These are phyloP conservation scores for Linepithema humile DNA, from an alignment of 1,140 invertebrate species.

Conservation along the genomic window DNA sequence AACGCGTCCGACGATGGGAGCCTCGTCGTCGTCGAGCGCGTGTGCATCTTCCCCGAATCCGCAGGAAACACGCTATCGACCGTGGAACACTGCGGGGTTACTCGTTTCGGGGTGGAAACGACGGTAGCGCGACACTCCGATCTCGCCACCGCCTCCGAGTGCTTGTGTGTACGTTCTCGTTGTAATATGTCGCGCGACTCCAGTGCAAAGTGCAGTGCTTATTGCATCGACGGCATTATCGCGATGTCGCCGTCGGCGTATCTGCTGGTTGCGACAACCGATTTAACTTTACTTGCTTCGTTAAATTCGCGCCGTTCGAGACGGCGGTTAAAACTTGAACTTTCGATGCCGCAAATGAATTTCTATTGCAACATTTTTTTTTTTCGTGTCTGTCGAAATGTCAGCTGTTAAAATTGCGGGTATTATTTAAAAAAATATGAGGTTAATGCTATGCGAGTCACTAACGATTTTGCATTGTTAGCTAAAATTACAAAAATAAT, in stretches of 20 bases:
- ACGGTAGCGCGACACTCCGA: neutral
- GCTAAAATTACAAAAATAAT: no score
- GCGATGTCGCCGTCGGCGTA: neutral
- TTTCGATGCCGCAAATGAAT: neutral
- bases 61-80: conserved; percentile 39
- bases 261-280: neutral
- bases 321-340: neutral
- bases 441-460: no score
- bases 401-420: no score
- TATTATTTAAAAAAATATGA: no score
- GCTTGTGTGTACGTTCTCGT: conserved; percentile 27
- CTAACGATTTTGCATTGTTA: no score
- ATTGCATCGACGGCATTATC: conserved; percentile 19
- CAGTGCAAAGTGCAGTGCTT: conserved; percentile 75
- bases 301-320: neutral
- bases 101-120: neutral
- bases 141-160: neutral
- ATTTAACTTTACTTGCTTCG: neutral
- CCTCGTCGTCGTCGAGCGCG: neutral
- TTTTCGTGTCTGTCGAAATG: neutral
- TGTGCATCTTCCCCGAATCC: conserved; percentile 13
- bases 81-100: neutral
- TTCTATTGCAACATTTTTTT: neutral
- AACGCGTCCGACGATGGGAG: neutral
- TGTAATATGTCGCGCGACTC: conserved; percentile 12